phyloP scores from a whole-genome alignment of 2,888 invertebrate genomes.

The Sinopyrophorus schimmeli region DNA sequence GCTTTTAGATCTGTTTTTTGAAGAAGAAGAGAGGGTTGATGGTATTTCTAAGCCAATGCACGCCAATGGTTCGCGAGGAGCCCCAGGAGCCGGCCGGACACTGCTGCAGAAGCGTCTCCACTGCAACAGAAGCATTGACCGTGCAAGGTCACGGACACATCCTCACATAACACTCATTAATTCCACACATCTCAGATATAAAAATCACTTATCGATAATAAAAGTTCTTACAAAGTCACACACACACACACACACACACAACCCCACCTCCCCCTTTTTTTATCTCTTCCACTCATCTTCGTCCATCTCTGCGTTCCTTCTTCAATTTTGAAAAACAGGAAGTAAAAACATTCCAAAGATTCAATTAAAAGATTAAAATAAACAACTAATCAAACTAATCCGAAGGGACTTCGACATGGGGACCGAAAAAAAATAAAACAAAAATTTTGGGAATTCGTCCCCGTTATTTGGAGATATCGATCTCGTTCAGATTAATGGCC shows the following conservation, averaged over 20 bases:
- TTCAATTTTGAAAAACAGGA: too few relatives aligned
- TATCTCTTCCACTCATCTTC: too few relatives aligned
- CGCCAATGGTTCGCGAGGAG: constrained; percentile 25
- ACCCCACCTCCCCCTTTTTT: too few relatives aligned
- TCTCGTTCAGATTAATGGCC: too few relatives aligned
- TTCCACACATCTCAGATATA: constrained; percentile 19
- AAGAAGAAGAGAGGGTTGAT: too few relatives aligned
- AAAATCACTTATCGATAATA: too few relatives aligned
- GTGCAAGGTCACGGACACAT: constrained; percentile 43
- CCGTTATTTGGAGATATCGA: constrained; percentile 1
- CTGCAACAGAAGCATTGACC: constrained; percentile 42
- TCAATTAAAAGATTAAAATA: constrained; percentile 1
- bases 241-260: too few relatives aligned
- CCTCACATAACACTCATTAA: constrained; percentile 22
- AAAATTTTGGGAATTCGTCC: constrained; percentile 3
- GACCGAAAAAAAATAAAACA: neutral
- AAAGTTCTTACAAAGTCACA: too few relatives aligned
- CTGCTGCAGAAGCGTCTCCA: constrained; percentile 29
- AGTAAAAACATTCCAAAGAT: neutral
- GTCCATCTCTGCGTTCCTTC: too few relatives aligned
- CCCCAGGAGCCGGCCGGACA: constrained; percentile 17
- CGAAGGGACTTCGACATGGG: constrained; percentile 3
- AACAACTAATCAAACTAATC: constrained; percentile 17
- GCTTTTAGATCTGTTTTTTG: too few relatives aligned
- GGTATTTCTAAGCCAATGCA: too few relatives aligned